Base-by-base conservation (phyloP, 2,888 invertebrate species). In the Eueremaeus valkanovi region DNA sequence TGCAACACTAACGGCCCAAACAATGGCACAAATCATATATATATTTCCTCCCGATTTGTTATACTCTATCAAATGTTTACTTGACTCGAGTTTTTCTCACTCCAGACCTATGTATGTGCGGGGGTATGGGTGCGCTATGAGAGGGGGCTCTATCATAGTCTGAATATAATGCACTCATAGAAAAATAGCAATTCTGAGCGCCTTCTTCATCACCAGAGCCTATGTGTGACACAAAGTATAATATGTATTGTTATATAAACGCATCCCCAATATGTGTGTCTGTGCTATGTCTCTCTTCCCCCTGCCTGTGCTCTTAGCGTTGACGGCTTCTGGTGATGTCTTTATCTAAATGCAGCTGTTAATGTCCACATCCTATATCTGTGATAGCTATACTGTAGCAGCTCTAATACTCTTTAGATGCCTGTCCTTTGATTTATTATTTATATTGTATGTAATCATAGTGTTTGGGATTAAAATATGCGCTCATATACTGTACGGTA, bases 31-130 rank as follows among this genome's bases (percentile, higher is more conserved):
- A 55, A 55, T 18, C 18, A 45, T 45, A 45, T 45, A 45, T 55
- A 55, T 68, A 68, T 68, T 68, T 68, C 68, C 68, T 68, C 68
- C 33, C 68, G 68, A 68, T 68, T 68, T 68, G 68, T 68, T 68
- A 68, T 68, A 68, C 68, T 68, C 68, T 68, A 36, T 40, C 68
- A 68, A 68, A 40, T 68, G 68, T 68, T 68, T 68, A 68, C 40
- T 68, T 18, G 31, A 63, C 63, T 63, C 29, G 13, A 27, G 55
- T 27, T 13, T 55, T 21, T 55, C 27, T 24, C 24, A 55, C 1
- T 27, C 3, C 55, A 24, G 55, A 11, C 36, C 5, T 36, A 36
- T n/a, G n/a, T n/a, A n/a, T n/a, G n/a, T n/a, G n/a, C 36, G 55
- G 27, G 55, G 55, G 55, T 55, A 24, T 24, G 21, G 55, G 21